These are phyloP conservation scores for Dascyllus trimaculatus DNA, from an alignment of 2,113 vertebrate genomes.

Conservation along the genomic window DNA sequence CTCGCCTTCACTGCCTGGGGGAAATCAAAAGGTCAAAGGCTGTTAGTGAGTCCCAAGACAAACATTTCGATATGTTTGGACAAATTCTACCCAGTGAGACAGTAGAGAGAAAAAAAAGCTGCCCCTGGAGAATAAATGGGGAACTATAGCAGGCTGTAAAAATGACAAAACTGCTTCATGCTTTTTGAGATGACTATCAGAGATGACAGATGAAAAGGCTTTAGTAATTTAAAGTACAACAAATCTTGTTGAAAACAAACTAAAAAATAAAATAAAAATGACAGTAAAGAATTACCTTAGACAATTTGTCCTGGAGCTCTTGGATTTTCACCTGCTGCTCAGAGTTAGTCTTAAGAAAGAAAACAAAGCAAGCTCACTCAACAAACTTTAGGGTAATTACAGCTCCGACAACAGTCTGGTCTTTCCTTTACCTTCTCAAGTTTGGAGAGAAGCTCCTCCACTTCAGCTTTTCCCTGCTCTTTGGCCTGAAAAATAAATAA, in stretches of 20 bases:
- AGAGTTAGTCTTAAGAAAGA: conserved; percentile 89
- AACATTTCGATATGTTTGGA: conserved; percentile 25
- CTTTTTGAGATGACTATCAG: neutral
- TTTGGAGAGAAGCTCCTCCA: conserved; percentile 94
- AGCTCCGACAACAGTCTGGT: neutral
- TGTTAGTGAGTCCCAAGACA: conserved; percentile 55
- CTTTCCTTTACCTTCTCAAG: conserved; percentile 91
- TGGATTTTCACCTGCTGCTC: conserved; percentile 98
- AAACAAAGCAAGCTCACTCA: conserved; percentile 7
- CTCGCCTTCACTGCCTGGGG: conserved; percentile 96
- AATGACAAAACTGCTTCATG: neutral
- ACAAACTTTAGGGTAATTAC: neutral
- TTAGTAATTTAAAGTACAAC: conserved; percentile 3
- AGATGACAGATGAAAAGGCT: neutral
- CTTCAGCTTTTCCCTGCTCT: conserved; percentile 95
- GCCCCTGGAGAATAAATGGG: conserved; percentile 5
- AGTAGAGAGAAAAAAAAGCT: neutral
- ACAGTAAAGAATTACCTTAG: conserved; percentile 86
- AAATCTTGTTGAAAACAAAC: neutral
- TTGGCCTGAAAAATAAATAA: conserved; percentile 87
- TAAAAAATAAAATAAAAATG: neutral
- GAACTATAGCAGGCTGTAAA: neutral
- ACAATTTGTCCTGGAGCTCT: conserved; percentile 97
- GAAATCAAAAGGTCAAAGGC: conserved; percentile 52
- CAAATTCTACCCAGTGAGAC: conserved; percentile 21